phyloP scores from a whole-genome alignment of 2,797 vertebrate species.

The Lates japonicus region DNA sequence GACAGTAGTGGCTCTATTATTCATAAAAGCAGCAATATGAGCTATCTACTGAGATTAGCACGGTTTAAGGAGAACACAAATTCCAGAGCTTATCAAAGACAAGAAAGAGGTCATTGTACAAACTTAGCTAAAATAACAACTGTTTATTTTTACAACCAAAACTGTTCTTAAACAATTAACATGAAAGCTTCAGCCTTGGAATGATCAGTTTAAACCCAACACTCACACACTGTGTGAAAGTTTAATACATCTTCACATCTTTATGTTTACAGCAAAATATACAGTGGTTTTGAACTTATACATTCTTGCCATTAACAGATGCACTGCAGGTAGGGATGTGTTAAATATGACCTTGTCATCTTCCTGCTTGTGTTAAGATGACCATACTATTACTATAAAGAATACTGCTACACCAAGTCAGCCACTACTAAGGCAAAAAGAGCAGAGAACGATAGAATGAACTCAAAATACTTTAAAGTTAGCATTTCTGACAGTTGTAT shows the following conservation, averaged over 20 bases:
- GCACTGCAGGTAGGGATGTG: background rate
- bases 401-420: background rate
- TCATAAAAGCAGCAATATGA: constrained; percentile 5
- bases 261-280: background rate
- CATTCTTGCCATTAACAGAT: background rate
- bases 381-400: background rate
- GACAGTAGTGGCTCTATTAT: background rate
- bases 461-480: background rate
- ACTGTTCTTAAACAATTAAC: background rate
- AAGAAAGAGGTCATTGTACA: constrained; percentile 51
- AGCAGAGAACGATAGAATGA: background rate
- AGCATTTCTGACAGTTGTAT: background rate
- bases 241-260: background rate
- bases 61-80: constrained; percentile 37
- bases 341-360: background rate
- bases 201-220: background rate
- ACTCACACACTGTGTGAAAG: background rate
- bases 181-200: background rate
- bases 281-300: background rate
- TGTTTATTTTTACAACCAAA: constrained; percentile 26
- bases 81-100: constrained; percentile 29
- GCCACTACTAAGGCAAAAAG: background rate
- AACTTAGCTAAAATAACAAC: constrained; percentile 11
- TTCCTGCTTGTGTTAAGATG: background rate
- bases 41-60: constrained; percentile 44